Percentiles rank a stretch among this genome's conserved stretches.
Conservation (phyloP, 2,113 vertebrate genomes). For the Chrysemys picta region DNA sequence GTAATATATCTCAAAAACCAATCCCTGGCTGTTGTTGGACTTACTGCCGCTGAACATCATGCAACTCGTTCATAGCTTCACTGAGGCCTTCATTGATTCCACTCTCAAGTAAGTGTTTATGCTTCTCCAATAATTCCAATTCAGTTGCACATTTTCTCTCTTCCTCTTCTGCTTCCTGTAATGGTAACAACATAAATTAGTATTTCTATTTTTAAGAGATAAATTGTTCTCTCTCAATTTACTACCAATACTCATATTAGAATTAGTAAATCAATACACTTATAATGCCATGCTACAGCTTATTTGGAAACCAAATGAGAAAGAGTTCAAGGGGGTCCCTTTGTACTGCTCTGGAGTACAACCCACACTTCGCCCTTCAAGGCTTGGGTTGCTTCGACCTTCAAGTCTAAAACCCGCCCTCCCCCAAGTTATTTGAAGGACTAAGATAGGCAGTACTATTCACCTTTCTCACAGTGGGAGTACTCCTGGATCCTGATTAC, state of each 20-base stretch:
- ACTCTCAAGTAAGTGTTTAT: constrained; percentile 78
- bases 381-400: neutral
- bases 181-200: neutral
- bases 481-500: neutral
- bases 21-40: neutral
- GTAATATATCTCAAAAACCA: neutral
- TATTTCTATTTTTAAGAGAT: neutral
- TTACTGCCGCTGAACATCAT: constrained; percentile 79
- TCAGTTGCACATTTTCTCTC: constrained; percentile 77
- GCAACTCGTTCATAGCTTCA: constrained; percentile 77
- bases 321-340: rapidly evolving
- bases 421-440: neutral
- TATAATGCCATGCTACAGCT: neutral
- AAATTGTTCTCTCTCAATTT: neutral
- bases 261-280: neutral
- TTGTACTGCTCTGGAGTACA: neutral
- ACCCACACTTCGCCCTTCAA: neutral
- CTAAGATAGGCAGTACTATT: neutral
- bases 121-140: constrained; percentile 78
- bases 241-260: neutral
- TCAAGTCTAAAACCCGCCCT: neutral
- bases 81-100: constrained; percentile 81
- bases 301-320: neutral
- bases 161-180: constrained; percentile 80
- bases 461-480: neutral